Base-by-base conservation (phyloP, 2,888 invertebrate genomes). In the Euzophera pinguis region DNA sequence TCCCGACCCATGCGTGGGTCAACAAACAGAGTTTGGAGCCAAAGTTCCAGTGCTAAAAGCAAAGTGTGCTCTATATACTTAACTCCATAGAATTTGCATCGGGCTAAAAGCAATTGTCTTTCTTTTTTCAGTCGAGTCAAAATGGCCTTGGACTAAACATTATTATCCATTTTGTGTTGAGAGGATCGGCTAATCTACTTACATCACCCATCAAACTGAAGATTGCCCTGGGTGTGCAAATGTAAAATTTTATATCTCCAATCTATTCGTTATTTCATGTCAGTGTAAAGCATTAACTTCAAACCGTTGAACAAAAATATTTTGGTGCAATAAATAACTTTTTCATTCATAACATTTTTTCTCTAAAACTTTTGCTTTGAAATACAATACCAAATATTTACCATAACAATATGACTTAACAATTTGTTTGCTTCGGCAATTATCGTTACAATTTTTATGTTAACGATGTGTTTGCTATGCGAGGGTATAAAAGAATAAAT, bases 1-100 rank as follows among this genome's bases (percentile, higher is more conserved):
- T 65, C 67, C 66, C 59, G 55, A 64, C 54, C 48, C 51, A 48
- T 27, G 14, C 37, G 39, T 14, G 16, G 29, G 53, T 48, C 49
- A 29, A 17, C 41, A 16, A 41, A 16, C 9, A 12, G 39, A 39
- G 14, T 39, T 37, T 1, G 14, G 14, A 8, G 4, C 16, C 39
- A 38, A 16, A n/a, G n/a, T n/a, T n/a, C n/a, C n/a, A n/a, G n/a
- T 29, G 29, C 7, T 29, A 29, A 29, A 6, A 29, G 32, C 10
- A 10, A 4, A 10, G 16, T 12, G 14, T 3, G n/a, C 41, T 41
- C 16, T 41, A 9, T 17, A 22, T 22, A n/a, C n/a, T n/a, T n/a
- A n/a, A n/a, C n/a, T n/a, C n/a, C n/a, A n/a, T n/a, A n/a, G n/a
- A n/a, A n/a, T n/a, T n/a, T n/a, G n/a, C n/a, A n/a, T n/a, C n/a